Percentiles rank a stretch among this genome's conserved stretches.
These are phyloP conservation scores for Notolepis coatsorum DNA, from an alignment of 2,797 vertebrate species.

Conservation along the genomic window DNA sequence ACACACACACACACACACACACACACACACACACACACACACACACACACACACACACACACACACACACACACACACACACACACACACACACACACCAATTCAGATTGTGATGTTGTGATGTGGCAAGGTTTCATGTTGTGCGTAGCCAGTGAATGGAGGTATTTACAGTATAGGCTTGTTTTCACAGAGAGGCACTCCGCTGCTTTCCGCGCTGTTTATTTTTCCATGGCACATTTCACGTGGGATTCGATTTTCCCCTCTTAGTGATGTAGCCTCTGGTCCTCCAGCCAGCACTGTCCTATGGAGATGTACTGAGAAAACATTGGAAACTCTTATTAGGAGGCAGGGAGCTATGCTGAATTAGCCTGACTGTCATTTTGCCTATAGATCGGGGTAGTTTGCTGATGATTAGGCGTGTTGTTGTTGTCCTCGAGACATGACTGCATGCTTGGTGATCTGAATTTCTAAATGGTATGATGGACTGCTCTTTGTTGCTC, in stretches of 20 bases:
- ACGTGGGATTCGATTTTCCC: slow-evolving; percentile 59
- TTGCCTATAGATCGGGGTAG: slow-evolving; percentile 32
- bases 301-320: slow-evolving; percentile 58
- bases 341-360: slow-evolving; percentile 33
- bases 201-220: slow-evolving; percentile 49
- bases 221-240: slow-evolving; percentile 69
- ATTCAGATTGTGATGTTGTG: too few relatives aligned
- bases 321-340: slow-evolving; percentile 41
- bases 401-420: slow-evolving; percentile 50
- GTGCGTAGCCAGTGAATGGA: slow-evolving; percentile 35
- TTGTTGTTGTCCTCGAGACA: slow-evolving; percentile 29
- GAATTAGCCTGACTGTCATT: slow-evolving; percentile 47
- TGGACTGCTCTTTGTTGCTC: too few relatives aligned
- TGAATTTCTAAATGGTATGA: too few relatives aligned
- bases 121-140: too few relatives aligned
- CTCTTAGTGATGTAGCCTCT: slow-evolving; percentile 42
- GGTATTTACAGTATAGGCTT: slow-evolving; percentile 66
- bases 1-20: too few relatives aligned
- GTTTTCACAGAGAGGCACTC: slow-evolving; percentile 58
- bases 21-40: too few relatives aligned
- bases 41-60: too few relatives aligned
- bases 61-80: too few relatives aligned
- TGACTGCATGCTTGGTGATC: slow-evolving; percentile 38
- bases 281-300: slow-evolving; percentile 41
- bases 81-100: too few relatives aligned